Percentiles rank a stretch among this genome's conserved stretches.
These are phyloP conservation scores for Pyrgilauda ruficollis DNA, from an alignment of 2,113 vertebrate genomes.

Conservation along the genomic window DNA sequence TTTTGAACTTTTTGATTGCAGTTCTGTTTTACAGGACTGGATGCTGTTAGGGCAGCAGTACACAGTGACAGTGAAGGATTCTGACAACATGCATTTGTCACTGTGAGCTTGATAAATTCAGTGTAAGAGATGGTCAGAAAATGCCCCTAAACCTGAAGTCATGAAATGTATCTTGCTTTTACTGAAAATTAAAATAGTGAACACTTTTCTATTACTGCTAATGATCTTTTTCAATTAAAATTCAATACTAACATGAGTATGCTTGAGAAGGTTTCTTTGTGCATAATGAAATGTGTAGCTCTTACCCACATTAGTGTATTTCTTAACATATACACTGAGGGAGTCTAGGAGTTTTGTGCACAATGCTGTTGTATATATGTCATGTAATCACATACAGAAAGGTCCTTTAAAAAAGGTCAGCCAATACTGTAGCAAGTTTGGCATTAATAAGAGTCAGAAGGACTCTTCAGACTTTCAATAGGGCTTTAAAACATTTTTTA, in stretches of 20 bases:
- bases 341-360: neutral
- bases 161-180: neutral
- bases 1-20: constrained; percentile 67
- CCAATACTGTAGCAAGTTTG: neutral
- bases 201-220: neutral
- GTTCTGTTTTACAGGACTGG: constrained; percentile 53
- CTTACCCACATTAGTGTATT: neutral
- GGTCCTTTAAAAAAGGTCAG: neutral
- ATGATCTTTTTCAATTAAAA: neutral
- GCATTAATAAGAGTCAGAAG: neutral
- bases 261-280: neutral
- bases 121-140: constrained; percentile 16
- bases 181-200: neutral
- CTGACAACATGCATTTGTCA: constrained; percentile 49
- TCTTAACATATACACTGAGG: neutral
- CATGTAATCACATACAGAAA: neutral
- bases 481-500: neutral
- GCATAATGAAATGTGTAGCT: neutral
- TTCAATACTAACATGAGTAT: neutral
- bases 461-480: neutral
- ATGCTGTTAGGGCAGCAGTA: constrained; percentile 48
- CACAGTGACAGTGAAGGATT: constrained; percentile 13
- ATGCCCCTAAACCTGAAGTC: neutral
- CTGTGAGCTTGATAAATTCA: neutral
- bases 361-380: neutral